Conservation (phyloP, 2,888 invertebrate genomes). For the Phalangium opilio region DNA sequence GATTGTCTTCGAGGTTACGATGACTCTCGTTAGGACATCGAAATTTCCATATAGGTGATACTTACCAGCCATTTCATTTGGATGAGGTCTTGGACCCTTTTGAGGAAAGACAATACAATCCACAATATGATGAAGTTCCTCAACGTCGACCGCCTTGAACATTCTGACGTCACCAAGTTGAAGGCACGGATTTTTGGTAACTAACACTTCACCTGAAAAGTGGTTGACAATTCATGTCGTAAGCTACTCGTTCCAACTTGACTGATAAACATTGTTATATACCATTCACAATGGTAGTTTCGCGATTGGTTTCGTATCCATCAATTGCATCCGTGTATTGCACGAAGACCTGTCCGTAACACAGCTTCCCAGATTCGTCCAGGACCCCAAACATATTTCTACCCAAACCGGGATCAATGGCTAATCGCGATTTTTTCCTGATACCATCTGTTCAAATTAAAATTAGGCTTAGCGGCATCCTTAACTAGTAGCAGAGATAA, state of each 20-base stretch:
- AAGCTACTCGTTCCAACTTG: too few species aligned
- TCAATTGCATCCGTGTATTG: constrained; percentile 15
- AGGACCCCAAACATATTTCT: constrained; percentile 23
- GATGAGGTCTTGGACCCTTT: constrained; percentile 29
- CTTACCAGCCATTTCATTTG: constrained; percentile 29
- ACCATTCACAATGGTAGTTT: too few species aligned
- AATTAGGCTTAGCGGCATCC: too few species aligned
- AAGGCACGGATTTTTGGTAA: constrained; percentile 33
- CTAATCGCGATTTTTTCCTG: constrained; percentile 14
- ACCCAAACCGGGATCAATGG: constrained; percentile 17
- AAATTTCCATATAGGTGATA: too few species aligned
- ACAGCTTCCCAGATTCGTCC: constrained; percentile 22
- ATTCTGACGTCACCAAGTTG: constrained; percentile 31
- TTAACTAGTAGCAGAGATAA: too few species aligned
- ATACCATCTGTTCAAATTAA: too few species aligned
- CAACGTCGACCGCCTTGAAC: constrained; percentile 23
- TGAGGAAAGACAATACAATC: constrained; percentile 34
- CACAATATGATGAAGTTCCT: constrained; percentile 23
- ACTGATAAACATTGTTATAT: too few species aligned
- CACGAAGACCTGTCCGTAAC: constrained; percentile 24
- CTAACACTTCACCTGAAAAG: constrained; percentile 23
- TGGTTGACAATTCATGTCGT: too few species aligned
- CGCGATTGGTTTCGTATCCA: too few species aligned
- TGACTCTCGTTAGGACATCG: too few species aligned
- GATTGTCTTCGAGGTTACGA: too few species aligned